phyloP scores from a whole-genome alignment of 2,888 invertebrate genomes.

The Amphipoea lucens region DNA sequence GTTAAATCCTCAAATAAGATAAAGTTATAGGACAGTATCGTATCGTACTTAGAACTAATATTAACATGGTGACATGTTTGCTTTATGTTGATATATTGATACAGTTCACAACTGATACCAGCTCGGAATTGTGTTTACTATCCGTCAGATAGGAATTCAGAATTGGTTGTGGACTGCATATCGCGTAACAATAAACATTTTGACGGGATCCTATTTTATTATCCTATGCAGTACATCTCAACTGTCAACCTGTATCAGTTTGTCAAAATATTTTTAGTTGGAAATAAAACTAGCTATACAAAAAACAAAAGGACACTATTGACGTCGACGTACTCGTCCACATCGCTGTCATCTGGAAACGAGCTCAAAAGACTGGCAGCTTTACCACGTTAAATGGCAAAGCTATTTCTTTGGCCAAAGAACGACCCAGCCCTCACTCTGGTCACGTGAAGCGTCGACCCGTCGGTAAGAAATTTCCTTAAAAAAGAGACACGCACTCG shows the following conservation, averaged over 20 bases:
- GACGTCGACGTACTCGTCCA: background rate
- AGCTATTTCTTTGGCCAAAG: background rate
- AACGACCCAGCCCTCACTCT: background rate
- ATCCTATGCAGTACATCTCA: background rate
- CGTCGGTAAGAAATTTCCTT: background rate
- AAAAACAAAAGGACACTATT: background rate
- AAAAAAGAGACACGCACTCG: too few species aligned
- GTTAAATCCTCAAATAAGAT: slow-evolving; percentile 49
- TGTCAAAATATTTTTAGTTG: background rate
- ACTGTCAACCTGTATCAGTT: background rate
- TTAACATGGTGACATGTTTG: slow-evolving; percentile 67
- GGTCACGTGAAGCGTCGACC: background rate
- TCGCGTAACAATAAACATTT: slow-evolving; percentile 25
- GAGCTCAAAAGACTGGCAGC: background rate
- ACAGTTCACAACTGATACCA: slow-evolving; percentile 56
- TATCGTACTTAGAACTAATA: slow-evolving; percentile 23
- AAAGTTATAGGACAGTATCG: slow-evolving; percentile 36
- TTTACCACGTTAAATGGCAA: background rate
- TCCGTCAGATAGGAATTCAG: slow-evolving; percentile 22
- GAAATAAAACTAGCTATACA: background rate
- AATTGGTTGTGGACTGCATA: slow-evolving; percentile 4
- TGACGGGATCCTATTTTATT: background rate
- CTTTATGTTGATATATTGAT: slow-evolving; percentile 67
- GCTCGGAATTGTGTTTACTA: slow-evolving; percentile 46
- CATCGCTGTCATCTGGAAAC: background rate